phyloP scores from a whole-genome alignment of 2,797 vertebrate species.

The Squalus acanthias region DNA sequence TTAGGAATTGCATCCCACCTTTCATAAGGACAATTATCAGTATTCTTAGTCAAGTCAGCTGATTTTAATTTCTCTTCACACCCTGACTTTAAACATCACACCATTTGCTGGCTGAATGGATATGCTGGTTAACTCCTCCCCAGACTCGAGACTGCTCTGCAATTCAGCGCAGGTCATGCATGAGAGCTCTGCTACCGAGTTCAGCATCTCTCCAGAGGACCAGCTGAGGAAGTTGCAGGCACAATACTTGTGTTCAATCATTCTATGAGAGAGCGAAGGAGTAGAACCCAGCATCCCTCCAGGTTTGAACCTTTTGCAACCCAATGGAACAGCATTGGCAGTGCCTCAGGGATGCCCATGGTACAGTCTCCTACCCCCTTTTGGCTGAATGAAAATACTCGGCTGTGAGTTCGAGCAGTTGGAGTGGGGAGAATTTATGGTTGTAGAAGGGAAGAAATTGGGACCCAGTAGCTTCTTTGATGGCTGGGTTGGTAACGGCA shows the following conservation, averaged over 20 bases:
- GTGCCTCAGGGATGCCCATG: too few species aligned
- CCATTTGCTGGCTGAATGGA: neutral
- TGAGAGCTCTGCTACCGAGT: neutral
- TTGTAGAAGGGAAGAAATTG: neutral
- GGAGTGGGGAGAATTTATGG: neutral
- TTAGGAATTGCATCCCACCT: neutral
- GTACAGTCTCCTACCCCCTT: neutral
- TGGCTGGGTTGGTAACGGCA: neutral
- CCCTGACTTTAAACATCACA: neutral
- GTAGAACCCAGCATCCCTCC: neutral
- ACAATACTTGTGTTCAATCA: neutral
- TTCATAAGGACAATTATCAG: neutral
- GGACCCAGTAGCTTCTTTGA: neutral
- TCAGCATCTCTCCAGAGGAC: neutral
- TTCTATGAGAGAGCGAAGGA: neutral
- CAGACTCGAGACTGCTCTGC: neutral
- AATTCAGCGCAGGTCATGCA: neutral
- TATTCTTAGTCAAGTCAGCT: neutral
- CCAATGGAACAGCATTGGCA: neutral
- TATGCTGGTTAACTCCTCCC: neutral
- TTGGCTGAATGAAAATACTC: neutral
- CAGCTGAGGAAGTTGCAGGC: neutral
- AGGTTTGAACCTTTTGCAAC: neutral
- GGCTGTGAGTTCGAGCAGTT: too few species aligned
- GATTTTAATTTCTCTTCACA: neutral